Base-by-base conservation (phyloP, 2,888 invertebrate species). In the Melinopterus prodromus region DNA sequence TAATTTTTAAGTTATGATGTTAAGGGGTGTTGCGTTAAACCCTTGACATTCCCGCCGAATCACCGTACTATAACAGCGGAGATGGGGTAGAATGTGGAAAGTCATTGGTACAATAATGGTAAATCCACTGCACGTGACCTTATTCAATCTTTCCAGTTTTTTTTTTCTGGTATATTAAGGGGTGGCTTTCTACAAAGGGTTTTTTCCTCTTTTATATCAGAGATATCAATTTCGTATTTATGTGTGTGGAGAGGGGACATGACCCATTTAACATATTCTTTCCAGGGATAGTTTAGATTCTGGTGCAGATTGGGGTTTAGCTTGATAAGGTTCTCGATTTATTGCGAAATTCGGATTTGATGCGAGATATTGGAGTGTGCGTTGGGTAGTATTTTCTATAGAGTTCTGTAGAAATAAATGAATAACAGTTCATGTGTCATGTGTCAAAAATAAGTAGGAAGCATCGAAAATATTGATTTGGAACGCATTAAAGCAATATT, bases 51-150 rank as follows among this genome's bases (percentile, higher is more conserved):
- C 53, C 53, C 53, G 53, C 53, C 53, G 53, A 53, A 53, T 53
- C 53, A 53, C 53, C 53, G 53, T 53, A 53, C 26, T 53, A 53
- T 53, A 53, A 12, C 53, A 26, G 26, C 26, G 26, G 26, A 26
- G 53, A 53, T 53, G 53, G 85, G 87, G 87, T 86, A 86, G 86
- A 87, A 87, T 88, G 84, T 87, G 87, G 87, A 87, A 87, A 88
- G 88, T 88, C 88, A 88, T 87, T 87, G 87, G 87, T 84, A 89
- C 88, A 89, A 89, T 88, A 87, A 87, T 85, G 83, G 37, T 85
- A 88, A 87, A 87, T 85, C 87, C 85, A 82, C 83, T 84, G 85
- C 87, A 88, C 88, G 88, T 86, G 89, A 88, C 88, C 88, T 26
- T 87, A 87, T 88, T 88, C 86, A 88, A 88, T 88, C 88, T 86